phyloP scores from a whole-genome alignment of 2,888 invertebrate species.

The Cantharis flavilabris region DNA sequence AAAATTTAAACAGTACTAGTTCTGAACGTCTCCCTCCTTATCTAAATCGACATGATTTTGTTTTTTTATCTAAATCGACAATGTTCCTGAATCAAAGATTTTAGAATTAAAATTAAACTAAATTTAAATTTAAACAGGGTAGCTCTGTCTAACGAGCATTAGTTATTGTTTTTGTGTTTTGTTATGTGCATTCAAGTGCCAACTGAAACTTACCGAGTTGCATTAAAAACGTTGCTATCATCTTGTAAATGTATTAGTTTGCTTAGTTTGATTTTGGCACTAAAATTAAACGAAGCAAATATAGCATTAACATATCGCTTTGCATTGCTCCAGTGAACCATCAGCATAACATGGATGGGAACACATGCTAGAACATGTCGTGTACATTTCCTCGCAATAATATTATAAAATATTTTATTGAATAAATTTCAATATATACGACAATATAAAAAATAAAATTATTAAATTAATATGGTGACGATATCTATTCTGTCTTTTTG shows the following conservation, averaged over 20 bases:
- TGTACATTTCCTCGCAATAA: background rate
- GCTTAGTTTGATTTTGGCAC: background rate
- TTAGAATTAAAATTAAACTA: no score
- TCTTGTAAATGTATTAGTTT: background rate
- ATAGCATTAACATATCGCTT: background rate
- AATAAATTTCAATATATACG: background rate
- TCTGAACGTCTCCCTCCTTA: no score
- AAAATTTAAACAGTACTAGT: no score
- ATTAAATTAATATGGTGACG: background rate
- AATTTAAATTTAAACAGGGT: no score
- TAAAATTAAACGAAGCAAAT: background rate
- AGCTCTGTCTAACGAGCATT: no score
- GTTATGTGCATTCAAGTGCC: background rate
- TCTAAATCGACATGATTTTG: no score
- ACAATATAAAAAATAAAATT: background rate
- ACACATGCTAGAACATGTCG: background rate
- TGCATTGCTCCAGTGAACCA: background rate
- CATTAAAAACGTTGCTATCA: background rate
- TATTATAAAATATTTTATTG: background rate
- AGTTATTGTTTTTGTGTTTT: background rate
- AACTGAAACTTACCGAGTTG: background rate
- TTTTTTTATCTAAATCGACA: no score
- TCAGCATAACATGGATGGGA: background rate
- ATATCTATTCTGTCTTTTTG: background rate
- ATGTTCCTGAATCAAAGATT: no score